Evolutionary conservation across 2,113 vertebrate species (phyloP).

Genomic region (Xiphophorus hellerii): DNA sequence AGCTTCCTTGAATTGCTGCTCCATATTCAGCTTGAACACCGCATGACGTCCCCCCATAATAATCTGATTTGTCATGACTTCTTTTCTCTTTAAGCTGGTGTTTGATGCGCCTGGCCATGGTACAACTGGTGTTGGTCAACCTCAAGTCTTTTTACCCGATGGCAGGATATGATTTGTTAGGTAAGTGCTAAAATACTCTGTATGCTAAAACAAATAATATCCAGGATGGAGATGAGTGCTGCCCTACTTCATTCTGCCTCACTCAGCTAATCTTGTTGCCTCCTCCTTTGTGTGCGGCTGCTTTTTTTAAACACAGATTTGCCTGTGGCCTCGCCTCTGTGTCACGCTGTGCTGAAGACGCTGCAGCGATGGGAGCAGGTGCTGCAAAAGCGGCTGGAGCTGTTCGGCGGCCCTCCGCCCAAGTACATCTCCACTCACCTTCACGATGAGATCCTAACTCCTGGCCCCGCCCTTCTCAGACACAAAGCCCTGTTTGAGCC

Average conservation of each 20-base stretch:
- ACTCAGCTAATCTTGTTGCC: constrained; percentile 23
- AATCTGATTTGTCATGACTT: constrained; percentile 20
- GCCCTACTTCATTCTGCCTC: constrained; percentile 15
- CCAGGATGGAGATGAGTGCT: constrained; percentile 14
- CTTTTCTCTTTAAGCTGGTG: constrained; percentile 86
- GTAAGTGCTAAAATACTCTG: constrained; percentile 75
- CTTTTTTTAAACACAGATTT: constrained; percentile 82
- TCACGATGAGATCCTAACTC: constrained; percentile 83
- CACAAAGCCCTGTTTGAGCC: constrained; percentile 95
- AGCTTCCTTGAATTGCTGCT: constrained; percentile 6
- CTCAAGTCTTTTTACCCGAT: constrained; percentile 95
- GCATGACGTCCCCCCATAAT: background rate
- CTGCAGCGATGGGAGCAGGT: constrained; percentile 98
- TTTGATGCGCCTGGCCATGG: constrained; percentile 96
- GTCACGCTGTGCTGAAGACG: constrained; percentile 91
- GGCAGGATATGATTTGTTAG: constrained; percentile 95
- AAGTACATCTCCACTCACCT: constrained; percentile 87
- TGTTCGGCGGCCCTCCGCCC: constrained; percentile 90
- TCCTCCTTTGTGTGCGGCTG: constrained; percentile 13
- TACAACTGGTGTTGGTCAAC: constrained; percentile 93
- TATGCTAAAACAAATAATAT: background rate
- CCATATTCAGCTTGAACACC: background rate
- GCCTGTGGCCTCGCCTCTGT: constrained; percentile 93
- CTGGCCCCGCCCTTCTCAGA: constrained; percentile 92
- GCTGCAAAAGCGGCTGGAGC: constrained; percentile 90